Evolutionary conservation across 2,797 vertebrate genomes (phyloP).

Genomic region (Dipus sagitta): DNA sequence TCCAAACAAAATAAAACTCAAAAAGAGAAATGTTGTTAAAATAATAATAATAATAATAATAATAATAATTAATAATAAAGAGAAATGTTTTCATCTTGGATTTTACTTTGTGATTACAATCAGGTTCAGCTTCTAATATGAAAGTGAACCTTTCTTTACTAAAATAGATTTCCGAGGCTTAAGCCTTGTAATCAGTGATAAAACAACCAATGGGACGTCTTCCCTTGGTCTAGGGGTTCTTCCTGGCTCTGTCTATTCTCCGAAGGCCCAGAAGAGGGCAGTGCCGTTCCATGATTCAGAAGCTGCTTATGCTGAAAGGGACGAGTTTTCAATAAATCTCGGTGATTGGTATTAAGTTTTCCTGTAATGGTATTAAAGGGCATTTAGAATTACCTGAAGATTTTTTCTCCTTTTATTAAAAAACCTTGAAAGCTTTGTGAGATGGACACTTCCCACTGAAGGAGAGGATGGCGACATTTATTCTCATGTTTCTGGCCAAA

Average conservation of each 20-base stretch:
- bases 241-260: constrained; percentile 64
- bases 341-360: constrained; percentile 84
- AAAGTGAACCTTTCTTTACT: not conserved
- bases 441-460: constrained; percentile 41
- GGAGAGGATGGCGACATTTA: not conserved
- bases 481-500: not conserved
- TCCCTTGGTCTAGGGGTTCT: not conserved
- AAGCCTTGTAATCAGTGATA: constrained; percentile 22
- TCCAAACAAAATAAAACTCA: not conserved
- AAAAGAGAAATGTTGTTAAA: not conserved
- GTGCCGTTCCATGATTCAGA: constrained; percentile 82
- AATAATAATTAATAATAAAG: not conserved
- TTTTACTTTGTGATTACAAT: not conserved
- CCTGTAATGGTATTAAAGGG: constrained; percentile 76
- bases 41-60: not conserved
- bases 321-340: constrained; percentile 80
- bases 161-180: not conserved
- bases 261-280: constrained; percentile 89
- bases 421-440: constrained; percentile 46
- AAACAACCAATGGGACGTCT: not conserved
- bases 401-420: constrained; percentile 62
- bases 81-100: not conserved
- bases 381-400: constrained; percentile 83
- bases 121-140: not conserved
- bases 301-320: not conserved